Conservation (phyloP, 2,888 invertebrate species). For the Polymixis lichenea region DNA sequence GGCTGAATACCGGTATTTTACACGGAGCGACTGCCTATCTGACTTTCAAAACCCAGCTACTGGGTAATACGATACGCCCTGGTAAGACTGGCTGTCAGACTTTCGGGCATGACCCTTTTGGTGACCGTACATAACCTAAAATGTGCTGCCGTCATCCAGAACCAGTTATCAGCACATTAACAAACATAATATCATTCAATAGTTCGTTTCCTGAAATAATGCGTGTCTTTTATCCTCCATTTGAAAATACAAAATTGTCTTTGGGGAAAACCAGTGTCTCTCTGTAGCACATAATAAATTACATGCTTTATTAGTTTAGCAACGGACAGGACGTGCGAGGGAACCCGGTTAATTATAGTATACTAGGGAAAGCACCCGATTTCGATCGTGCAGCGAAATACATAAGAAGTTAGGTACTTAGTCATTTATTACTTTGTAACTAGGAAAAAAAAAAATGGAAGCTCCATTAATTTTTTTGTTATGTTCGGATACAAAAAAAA, state of each 20-base stretch:
- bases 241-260: constrained; percentile 39
- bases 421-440: too few relatives aligned
- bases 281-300: constrained; percentile 51
- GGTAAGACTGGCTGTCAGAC: too few relatives aligned
- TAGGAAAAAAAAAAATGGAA: too few relatives aligned
- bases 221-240: neutral
- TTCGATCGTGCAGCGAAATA: too few relatives aligned
- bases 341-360: constrained; percentile 46
- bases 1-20: too few relatives aligned
- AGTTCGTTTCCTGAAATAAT: constrained; percentile 7
- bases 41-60: too few relatives aligned
- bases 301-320: constrained; percentile 31
- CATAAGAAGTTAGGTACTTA: too few relatives aligned
- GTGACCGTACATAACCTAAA: neutral
- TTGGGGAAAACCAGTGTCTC: constrained; percentile 38
- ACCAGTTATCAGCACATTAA: neutral
- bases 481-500: too few relatives aligned
- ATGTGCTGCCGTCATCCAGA: neutral
- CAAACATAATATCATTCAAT: neutral
- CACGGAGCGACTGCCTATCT: too few relatives aligned
- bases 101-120: too few relatives aligned
- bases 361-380: constrained; percentile 12
- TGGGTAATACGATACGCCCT: too few relatives aligned
- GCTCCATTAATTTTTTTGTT: too few relatives aligned
- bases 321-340: constrained; percentile 30